phyloP scores from a whole-genome alignment of 2,113 vertebrate genomes.

The Lophochroa leadbeateri region DNA sequence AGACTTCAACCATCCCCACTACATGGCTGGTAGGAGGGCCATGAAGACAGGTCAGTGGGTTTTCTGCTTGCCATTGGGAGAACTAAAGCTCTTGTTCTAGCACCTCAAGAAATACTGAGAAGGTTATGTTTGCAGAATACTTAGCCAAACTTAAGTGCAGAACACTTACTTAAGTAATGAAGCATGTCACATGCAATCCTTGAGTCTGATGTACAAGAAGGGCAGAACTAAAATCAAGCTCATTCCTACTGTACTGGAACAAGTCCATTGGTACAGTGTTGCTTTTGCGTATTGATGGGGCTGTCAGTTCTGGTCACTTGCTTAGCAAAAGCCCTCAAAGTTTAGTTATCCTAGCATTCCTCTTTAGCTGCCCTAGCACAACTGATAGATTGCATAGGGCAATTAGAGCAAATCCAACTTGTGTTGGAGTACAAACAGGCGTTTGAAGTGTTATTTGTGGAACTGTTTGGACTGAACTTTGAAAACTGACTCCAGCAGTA shows the following conservation, averaged over 20 bases:
- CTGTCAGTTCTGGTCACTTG: background rate
- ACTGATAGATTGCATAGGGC: background rate
- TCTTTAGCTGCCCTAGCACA: background rate
- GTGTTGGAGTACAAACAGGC: background rate
- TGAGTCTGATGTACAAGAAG: background rate
- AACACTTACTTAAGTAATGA: background rate
- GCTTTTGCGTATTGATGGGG: background rate
- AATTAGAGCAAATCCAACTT: background rate
- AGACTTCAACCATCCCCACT: conserved; percentile 96
- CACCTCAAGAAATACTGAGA: background rate
- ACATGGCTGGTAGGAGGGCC: conserved; percentile 91
- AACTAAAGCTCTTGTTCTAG: background rate
- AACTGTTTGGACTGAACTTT: background rate
- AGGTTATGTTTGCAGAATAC: background rate
- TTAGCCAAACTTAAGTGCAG: no score
- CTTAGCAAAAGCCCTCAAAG: background rate
- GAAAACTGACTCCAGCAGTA: background rate
- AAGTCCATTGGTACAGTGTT: background rate
- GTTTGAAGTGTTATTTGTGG: background rate
- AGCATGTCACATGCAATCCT: background rate
- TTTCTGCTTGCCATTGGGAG: background rate
- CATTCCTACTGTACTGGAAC: background rate
- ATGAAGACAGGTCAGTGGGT: conserved; percentile 86
- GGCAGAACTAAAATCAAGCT: background rate
- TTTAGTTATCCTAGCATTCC: background rate